Conservation (phyloP, 2,113 vertebrate genomes). For the Galbula dea region DNA sequence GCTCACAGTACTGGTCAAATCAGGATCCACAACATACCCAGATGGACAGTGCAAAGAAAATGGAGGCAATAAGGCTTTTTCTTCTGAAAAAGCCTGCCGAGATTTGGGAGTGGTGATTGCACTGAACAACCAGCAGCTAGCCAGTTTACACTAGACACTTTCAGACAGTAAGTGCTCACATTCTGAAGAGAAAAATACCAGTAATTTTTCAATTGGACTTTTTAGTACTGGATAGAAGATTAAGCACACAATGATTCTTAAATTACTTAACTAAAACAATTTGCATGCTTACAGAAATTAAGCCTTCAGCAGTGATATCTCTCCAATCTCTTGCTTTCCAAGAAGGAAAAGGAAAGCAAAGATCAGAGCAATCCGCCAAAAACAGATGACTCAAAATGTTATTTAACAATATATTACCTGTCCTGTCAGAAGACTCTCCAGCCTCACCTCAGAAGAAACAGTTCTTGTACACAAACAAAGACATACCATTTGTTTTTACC, state of each 20-base stretch:
- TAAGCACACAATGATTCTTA: background rate
- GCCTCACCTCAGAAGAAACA: background rate
- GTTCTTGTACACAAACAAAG: rapidly evolving
- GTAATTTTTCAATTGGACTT: background rate
- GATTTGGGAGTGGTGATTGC: background rate
- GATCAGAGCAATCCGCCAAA: background rate
- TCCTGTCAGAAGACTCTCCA: background rate
- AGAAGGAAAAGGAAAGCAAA: background rate
- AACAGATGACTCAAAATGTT: background rate
- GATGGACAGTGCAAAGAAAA: background rate
- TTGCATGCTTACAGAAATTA: background rate
- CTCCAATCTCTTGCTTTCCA: background rate
- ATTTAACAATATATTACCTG: background rate
- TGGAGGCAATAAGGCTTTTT: background rate
- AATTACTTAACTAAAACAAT: background rate
- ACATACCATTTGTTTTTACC: background rate
- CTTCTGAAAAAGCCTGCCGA: background rate
- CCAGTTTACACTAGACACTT: background rate
- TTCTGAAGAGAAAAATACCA: background rate
- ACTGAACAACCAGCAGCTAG: background rate
- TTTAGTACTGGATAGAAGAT: background rate
- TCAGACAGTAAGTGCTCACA: background rate
- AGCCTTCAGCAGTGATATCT: background rate
- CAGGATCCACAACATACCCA: background rate
- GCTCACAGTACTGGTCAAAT: background rate